Percentiles rank a stretch among this genome's conserved stretches.
Evolutionary conservation across 2,113 vertebrate species (phyloP).

Genomic region (Oryzias javanicus): DNA sequence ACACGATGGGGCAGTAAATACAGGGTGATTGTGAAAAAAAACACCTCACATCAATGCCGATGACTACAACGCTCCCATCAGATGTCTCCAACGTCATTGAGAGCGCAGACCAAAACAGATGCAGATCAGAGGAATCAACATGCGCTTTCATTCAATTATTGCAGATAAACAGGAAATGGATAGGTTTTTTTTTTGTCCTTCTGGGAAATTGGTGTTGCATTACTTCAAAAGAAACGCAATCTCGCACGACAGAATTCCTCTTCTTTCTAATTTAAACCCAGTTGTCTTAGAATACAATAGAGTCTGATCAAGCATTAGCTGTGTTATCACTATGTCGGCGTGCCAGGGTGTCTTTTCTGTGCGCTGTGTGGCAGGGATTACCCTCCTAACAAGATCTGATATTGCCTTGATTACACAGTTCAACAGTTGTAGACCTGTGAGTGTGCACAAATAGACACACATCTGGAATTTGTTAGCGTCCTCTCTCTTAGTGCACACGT

Average conservation of each 20-base stretch:
- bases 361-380: slow-evolving; percentile 50
- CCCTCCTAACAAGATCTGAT: slow-evolving; percentile 50
- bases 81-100: slow-evolving; percentile 32
- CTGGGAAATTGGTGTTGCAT: slow-evolving; percentile 15
- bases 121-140: slow-evolving; percentile 39
- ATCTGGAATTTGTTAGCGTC: slow-evolving; percentile 3
- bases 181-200: slow-evolving; percentile 17
- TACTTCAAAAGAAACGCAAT: slow-evolving; percentile 12
- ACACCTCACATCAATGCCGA: slow-evolving; percentile 29
- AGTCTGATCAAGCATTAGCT: slow-evolving; percentile 16
- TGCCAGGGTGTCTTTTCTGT: slow-evolving; percentile 30
- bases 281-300: neutral
- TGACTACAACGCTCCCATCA: slow-evolving; percentile 43
- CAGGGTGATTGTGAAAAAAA: slow-evolving; percentile 46
- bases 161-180: slow-evolving; percentile 7
- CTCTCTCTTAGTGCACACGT: no score
- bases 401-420: slow-evolving; percentile 59
- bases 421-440: slow-evolving; percentile 50
- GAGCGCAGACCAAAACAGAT: slow-evolving; percentile 23
- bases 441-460: slow-evolving; percentile 18
- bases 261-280: slow-evolving; percentile 3
- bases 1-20: slow-evolving; percentile 34
- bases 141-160: slow-evolving; percentile 26
- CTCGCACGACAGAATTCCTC: slow-evolving; percentile 11
- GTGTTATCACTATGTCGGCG: slow-evolving; percentile 24